Conservation (phyloP, 2,113 vertebrate species). For the Crotalus tigris region DNA sequence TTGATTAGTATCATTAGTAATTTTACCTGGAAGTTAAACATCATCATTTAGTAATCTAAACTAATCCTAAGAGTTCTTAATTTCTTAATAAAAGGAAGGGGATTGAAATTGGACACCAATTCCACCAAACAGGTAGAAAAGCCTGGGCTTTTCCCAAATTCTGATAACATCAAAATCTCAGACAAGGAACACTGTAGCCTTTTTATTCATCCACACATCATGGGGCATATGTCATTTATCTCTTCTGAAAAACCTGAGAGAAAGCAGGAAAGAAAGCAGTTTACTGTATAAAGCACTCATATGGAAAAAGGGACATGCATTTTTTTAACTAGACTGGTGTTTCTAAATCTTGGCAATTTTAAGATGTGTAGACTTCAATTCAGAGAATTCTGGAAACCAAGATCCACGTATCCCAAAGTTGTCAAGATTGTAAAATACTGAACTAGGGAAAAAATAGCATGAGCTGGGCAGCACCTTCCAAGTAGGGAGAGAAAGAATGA, state of each 20-base stretch:
- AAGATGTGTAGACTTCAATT: neutral
- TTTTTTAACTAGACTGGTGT: neutral
- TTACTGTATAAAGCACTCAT: neutral
- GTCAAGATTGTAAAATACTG: neutral
- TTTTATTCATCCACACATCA: neutral
- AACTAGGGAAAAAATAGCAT: neutral
- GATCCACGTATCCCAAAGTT: neutral
- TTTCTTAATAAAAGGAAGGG: neutral
- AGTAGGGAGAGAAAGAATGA: neutral
- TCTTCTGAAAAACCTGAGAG: neutral
- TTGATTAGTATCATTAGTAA: neutral
- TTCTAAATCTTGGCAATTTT: neutral
- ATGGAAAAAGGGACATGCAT: neutral
- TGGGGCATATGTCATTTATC: neutral
- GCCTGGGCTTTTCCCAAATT: neutral
- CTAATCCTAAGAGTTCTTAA: neutral
- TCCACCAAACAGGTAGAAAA: neutral
- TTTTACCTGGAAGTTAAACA: neutral
- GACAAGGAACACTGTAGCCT: neutral
- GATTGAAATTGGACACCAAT: neutral
- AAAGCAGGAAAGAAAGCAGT: slow-evolving; percentile 3
- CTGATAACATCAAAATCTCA: neutral
- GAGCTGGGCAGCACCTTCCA: neutral
- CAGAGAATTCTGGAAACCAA: neutral
- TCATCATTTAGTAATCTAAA: neutral